Evolutionary conservation across 1,140 invertebrate species (phyloP), one percentile per base, ranked within the genome.

Genomic region (Hypsibius dujardini): DNA sequence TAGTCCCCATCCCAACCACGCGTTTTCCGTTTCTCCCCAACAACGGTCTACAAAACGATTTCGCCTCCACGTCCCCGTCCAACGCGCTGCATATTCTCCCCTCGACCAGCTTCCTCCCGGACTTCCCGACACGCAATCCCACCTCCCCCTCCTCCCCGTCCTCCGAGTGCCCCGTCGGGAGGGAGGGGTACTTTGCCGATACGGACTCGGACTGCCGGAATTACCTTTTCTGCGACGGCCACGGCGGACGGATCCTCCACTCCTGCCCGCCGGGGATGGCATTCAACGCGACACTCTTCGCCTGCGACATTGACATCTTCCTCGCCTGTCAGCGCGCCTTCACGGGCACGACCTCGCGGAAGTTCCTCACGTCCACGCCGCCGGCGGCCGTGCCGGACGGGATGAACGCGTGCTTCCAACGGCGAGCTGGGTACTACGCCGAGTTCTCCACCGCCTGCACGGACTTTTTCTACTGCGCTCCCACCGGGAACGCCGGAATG

Each of bases 201-300:
- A 3, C 42, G 3, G 12, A 7, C 12, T 12, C 42, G 12, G 62
- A 67, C 7, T 67, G 62, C 45, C 62, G 62, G 12, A 12, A 45
- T 3, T 67, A 67, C 42, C 7, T 67, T 42, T 67, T 67, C 42
- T 67, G 62, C 42, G 62, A 67, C 45, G 62, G 62, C 3, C 12
- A 42, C 12, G 62, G 62, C 42, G 12, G 42, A 7, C 12, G 62
- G 3, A 45, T 45, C 3, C 12, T 15, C 3, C 42, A 67, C 42
- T 15, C 62, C 3, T 67, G 62, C 62, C 62, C 62, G 62, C 62
- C 62, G 42, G 62, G 62, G 45, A 67, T 67, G 62, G 62, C 62
- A 0, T 67, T 67, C 62, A 67, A 67, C 62, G 45, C 62, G 12
- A 67, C 12, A 7, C 45, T 67, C 12, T 7, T 67, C 12, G 62